These are phyloP conservation scores for Formicarius rufipectus DNA, from an alignment of 2,113 vertebrate genomes.

Conservation along the genomic window DNA sequence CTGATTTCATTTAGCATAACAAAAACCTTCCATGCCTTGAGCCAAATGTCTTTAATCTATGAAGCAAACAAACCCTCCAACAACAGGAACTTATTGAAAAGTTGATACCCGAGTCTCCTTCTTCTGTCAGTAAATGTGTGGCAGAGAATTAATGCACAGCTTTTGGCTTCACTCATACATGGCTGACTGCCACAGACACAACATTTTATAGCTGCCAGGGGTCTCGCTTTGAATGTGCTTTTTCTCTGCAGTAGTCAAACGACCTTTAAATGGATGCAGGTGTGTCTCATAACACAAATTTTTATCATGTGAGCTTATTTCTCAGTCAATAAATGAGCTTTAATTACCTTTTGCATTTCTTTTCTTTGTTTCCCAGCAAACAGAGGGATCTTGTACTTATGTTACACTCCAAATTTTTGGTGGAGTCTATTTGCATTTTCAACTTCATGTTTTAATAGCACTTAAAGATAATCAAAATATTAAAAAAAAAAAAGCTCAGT, in stretches of 20 bases:
- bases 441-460: neutral
- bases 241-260: constrained; percentile 41
- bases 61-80: constrained; percentile 49
- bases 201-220: neutral
- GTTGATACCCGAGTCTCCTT: neutral
- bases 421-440: neutral
- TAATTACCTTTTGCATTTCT: constrained; percentile 28
- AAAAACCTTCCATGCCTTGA: constrained; percentile 38
- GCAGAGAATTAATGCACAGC: neutral
- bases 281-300: constrained; percentile 27
- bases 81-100: constrained; percentile 24
- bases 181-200: constrained; percentile 36
- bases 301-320: constrained; percentile 10
- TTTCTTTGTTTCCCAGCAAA: neutral
- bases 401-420: neutral
- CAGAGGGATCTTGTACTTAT: neutral
- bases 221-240: neutral
- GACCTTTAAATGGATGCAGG: constrained; percentile 56
- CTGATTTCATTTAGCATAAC: constrained; percentile 57
- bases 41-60: constrained; percentile 53
- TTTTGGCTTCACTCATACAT: constrained; percentile 19
- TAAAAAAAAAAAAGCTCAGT: neutral
- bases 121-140: constrained; percentile 33
- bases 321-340: constrained; percentile 14
- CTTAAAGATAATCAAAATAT: neutral